Base-by-base conservation (phyloP, 2,113 vertebrate species). In the Jaculus jaculus region DNA sequence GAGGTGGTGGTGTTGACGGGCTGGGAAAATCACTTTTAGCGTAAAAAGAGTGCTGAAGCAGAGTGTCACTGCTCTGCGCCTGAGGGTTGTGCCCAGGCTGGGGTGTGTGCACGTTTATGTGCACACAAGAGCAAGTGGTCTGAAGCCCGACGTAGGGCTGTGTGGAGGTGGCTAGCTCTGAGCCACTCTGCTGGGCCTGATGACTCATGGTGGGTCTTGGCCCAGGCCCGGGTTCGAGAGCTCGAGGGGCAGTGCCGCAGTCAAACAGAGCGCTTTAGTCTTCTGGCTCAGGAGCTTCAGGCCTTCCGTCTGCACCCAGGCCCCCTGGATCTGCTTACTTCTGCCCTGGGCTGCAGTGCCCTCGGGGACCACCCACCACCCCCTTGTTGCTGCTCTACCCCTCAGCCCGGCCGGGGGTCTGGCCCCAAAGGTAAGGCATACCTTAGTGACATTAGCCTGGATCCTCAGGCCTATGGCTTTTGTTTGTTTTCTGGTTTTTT, bases 191-290 rank as follows among this genome's bases (percentile, higher is more conserved):
- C 58, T 3, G 11, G 42, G 75, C 32, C 42, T 39, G 74, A 58
- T 16, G 60, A 61, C 91, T 93, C 47, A 96, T 16, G n/a, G 54
- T 39, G 68, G 28, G 93, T 65, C 94, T 94, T 83, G 78, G 80
- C 87, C 8, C 94, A 99, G 99, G 98, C 99, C 34, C 99, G 99
- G 90, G 99, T 99, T 69, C 98, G 98, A 74, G 99, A 99, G 73
- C 98, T 99, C 87, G 99, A 99, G 96, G 99, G 99, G 4, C 99
- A 99, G 94, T 99, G 99, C 93, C 99, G 99, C 81, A 99, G 97
- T 96, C 99, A 99, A 95, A 99, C 98, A 0, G 99, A 99, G 92
- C 99, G 99, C 98, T 99, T 99, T 93, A 98, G 98, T 96, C 96
- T 99, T 96, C 98, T 99, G 96, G 99, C 99, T 1, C 99, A 99